Conservation (phyloP, 2,888 invertebrate species). For the Mesorhabditis sp. region DNA sequence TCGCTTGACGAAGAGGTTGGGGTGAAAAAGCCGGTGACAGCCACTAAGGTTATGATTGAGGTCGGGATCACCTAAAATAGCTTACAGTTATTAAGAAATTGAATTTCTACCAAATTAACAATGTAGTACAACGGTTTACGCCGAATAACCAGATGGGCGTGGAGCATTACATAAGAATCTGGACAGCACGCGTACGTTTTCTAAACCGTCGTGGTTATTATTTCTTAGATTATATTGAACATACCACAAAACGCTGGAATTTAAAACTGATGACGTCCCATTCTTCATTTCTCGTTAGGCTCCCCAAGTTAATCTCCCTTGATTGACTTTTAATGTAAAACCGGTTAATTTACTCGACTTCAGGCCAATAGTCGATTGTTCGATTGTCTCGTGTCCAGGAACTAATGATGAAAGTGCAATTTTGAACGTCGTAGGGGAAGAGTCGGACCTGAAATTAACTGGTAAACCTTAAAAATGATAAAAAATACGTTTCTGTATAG, state of each 20-base stretch:
- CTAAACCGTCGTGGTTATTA: constrained; percentile 11
- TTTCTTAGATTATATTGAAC: not conserved
- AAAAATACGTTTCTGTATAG: not conserved
- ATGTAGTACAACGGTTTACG: constrained; percentile 55
- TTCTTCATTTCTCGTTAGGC: constrained; percentile 55
- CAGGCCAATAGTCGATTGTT: constrained; percentile 53
- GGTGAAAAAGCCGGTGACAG: constrained; percentile 56
- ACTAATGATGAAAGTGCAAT: constrained; percentile 56
- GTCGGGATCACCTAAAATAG: constrained; percentile 45
- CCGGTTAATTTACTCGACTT: constrained; percentile 3
- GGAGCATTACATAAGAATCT: constrained; percentile 55
- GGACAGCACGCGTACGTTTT: constrained; percentile 49
- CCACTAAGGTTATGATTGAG: constrained; percentile 53
- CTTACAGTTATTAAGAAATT: not conserved
- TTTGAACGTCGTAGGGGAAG: constrained; percentile 52
- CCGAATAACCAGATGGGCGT: constrained; percentile 53
- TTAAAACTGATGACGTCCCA: constrained; percentile 54
- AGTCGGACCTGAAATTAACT: constrained; percentile 30
- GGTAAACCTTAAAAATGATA: not conserved
- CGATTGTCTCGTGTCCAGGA: constrained; percentile 52
- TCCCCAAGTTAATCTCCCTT: constrained; percentile 43
- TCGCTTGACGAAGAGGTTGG: constrained; percentile 53
- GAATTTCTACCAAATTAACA: constrained; percentile 40
- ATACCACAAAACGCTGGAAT: constrained; percentile 42
- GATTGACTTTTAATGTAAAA: not conserved